Base-by-base conservation (phyloP, 2,888 invertebrate genomes). In the Panopea generosa region DNA sequence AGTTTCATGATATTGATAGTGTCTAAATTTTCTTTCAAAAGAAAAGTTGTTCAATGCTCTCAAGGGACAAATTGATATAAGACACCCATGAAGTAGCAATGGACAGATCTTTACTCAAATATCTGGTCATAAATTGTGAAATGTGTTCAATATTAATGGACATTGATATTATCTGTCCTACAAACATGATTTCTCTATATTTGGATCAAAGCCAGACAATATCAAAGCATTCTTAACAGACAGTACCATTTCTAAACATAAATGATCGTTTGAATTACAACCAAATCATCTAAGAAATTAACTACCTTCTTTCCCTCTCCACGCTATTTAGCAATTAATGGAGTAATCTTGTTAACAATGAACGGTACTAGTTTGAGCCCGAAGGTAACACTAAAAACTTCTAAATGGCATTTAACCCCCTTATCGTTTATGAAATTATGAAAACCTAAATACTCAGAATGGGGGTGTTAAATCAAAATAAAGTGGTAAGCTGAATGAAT, bases 81-180 rank as follows among this genome's bases (percentile, higher is more conserved):
- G 33, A 33, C 11, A 11, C 33, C 53, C 75, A 72, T 14, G 61
- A 57, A 11, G 0, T 2, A 33, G 72, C 59, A 2, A n/a, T 38
- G 0, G 26, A 0, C 0, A 77, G 52, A 61, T n/a, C 71, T 49
- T 69, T 66, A 45, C 66, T 68, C 18, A 75, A 38, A 60, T 47
- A 60, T 45, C 67, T 70, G 0, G 77, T 71, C 75, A 77, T 77
- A 29, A 75, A 53, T 22, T 77, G 65, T 6, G 45, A 62, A 11
- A 77, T 53, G 47, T 70, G 66, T 49, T 68, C 77, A 20, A 74
- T 43, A 14, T 70, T 70, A 16, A 62, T 33, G 4, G 33, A 33
- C 33, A 33, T 33, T 14, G 77, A 14, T 24, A 29, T 57, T 72
- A 53, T 24, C 33, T 43, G 18, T 67, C 67, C 7, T 27, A 40